Evolutionary conservation across 1,140 invertebrate species (phyloP).

Genomic region (Andricus grossulariae): DNA sequence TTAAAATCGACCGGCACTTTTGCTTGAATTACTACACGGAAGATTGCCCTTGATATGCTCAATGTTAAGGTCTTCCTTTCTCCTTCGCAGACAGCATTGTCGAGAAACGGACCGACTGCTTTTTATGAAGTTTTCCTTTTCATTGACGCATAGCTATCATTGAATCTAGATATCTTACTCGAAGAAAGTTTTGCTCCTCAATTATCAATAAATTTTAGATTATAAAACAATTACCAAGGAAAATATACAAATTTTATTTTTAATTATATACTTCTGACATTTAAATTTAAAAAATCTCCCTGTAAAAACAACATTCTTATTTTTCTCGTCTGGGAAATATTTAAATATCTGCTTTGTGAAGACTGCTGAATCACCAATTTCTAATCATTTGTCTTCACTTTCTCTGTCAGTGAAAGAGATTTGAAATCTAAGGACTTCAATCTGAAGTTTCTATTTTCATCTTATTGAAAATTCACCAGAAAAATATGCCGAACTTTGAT

Average conservation of each 20-base stretch:
- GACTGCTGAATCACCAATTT: background rate
- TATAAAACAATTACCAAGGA: no score
- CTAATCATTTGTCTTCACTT: constrained; percentile 20
- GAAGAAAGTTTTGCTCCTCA: background rate
- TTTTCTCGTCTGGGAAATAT: no score
- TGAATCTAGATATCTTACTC: background rate
- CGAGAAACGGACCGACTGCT: constrained; percentile 21
- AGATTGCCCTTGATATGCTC: constrained; percentile 37
- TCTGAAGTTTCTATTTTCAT: background rate
- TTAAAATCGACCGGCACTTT: background rate
- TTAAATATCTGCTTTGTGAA: no score
- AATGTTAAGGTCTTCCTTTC: constrained; percentile 56
- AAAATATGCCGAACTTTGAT: background rate
- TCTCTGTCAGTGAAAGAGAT: background rate
- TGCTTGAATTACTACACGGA: constrained; percentile 46
- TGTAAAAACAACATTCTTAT: no score
- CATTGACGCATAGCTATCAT: constrained; percentile 21
- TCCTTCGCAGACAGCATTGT: constrained; percentile 45
- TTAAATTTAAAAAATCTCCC: no score
- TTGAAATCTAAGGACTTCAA: background rate
- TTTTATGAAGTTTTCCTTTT: constrained; percentile 29
- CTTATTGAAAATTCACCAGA: background rate
- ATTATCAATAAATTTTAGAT: background rate
- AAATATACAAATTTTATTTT: no score
- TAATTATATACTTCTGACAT: no score